A percentile compares a stretch with the other conserved stretches of the same genome.
Conservation (phyloP, 2,888 invertebrate species). For the Orthosia incerta region DNA sequence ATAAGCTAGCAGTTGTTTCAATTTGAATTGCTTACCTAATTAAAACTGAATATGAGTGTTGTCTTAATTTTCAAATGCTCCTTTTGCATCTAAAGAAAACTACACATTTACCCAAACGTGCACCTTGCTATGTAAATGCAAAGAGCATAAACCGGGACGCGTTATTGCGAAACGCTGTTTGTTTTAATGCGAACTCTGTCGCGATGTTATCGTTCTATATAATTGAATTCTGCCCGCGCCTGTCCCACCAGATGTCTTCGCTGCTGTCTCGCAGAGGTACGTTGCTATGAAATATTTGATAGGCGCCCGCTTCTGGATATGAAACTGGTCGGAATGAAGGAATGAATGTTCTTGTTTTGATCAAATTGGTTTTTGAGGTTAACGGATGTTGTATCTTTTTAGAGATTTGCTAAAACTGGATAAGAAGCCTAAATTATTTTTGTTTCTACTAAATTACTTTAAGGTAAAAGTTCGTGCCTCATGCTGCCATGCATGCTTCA, state of each 20-base stretch:
- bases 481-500: not conserved
- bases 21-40: not conserved
- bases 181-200: constrained; percentile 78
- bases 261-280: constrained; percentile 73
- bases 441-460: too few relatives aligned
- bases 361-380: constrained; percentile 65
- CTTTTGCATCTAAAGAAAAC: constrained; percentile 12
- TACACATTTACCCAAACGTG: constrained; percentile 39
- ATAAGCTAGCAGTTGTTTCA: constrained; percentile 7
- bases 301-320: constrained; percentile 76
- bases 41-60: not conserved
- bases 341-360: constrained; percentile 66
- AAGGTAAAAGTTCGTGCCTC: too few relatives aligned
- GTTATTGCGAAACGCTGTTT: constrained; percentile 74
- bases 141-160: constrained; percentile 63
- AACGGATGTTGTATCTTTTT: constrained; percentile 25
- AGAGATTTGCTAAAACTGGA: not conserved
- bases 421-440: not conserved
- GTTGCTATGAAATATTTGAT: constrained; percentile 86
- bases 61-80: too few relatives aligned
- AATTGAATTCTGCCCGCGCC: constrained; percentile 82
- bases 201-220: constrained; percentile 78
- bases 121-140: constrained; percentile 68
- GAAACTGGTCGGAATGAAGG: constrained; percentile 64
- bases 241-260: constrained; percentile 80